Base-by-base conservation (phyloP, 2,888 invertebrate species). In the Scaptomyza cyrtandrae region DNA sequence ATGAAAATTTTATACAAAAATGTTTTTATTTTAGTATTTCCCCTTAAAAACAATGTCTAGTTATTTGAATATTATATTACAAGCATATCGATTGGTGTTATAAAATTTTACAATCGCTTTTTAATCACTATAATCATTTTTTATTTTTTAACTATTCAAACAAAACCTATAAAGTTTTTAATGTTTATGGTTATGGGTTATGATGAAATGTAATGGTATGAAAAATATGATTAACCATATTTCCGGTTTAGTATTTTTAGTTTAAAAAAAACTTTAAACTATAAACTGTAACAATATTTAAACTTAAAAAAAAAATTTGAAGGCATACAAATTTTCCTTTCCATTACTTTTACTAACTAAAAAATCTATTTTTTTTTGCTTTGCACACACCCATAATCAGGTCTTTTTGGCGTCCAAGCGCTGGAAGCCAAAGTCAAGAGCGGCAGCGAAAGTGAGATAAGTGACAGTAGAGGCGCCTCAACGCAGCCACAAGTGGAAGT, bases 391-490 rank as follows among this genome's bases (percentile, higher is more conserved):
- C 48, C 62, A 13, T 19, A 88, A 88, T 24, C 44, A 89, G 89
- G 90, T 71, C 75, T 80, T 46, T 39, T 86, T 7, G 62, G 71
- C 43, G 74, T 62, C 43, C 73, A 82, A 14, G 79, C 81, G 19
- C 66, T 80, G n/a, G 86, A 83, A 1, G 71, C 77, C 64, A 66
- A 87, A 84, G 78, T 66, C 73, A 74, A 80, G 71, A 69, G 70
- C 78, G 54, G 6, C 24, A 35, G 49, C 19, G 33, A 75, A 62
- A 49, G 49, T n/a, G 33, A 75, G 60, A 62, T 55, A 48, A 59
- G 13, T 41, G 49, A 31, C 46, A 79, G 53, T 57, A 65, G 65
- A 19, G 66, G 67, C 54, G 79, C 65, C 64, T 67, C 83, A 45
- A 63, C 48, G 13, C 27, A 27, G 13, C 49, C 59, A 1, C 35